Evolutionary conservation across 2,113 vertebrate genomes (phyloP).

Genomic region (Ptyas mucosa): DNA sequence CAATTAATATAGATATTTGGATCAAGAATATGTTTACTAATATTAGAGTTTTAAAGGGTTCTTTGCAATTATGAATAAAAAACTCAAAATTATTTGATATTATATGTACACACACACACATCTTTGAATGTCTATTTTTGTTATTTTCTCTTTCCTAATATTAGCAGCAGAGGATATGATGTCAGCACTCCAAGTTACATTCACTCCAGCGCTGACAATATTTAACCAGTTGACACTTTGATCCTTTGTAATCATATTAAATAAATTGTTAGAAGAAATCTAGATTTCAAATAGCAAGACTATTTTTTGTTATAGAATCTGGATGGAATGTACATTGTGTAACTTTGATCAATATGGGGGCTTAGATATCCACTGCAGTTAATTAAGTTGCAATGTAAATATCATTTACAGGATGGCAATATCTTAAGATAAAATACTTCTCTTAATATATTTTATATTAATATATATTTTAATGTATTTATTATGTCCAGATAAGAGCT

Average conservation of each 20-base stretch:
- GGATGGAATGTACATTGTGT: not conserved
- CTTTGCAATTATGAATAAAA: too few relatives aligned
- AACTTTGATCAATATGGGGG: not conserved
- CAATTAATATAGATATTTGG: too few relatives aligned
- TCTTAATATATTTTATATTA: not conserved
- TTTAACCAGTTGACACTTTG: not conserved
- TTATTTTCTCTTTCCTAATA: not conserved
- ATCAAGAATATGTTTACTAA: too few relatives aligned
- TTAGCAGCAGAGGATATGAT: not conserved
- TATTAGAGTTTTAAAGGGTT: too few relatives aligned
- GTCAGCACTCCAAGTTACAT: too few relatives aligned
- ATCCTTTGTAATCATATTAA: not conserved
- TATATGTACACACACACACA: not conserved
- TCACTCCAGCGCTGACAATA: too few relatives aligned
- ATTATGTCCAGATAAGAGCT: not conserved
- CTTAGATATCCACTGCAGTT: not conserved
- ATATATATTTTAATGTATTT: not conserved
- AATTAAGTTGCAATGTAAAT: not conserved
- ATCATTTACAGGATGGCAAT: not conserved
- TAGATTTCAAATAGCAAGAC: not conserved
- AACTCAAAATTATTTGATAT: not conserved
- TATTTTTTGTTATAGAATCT: not conserved
- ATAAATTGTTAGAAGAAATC: not conserved
- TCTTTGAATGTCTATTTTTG: not conserved
- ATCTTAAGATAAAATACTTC: not conserved